phyloP scores from a whole-genome alignment of 2,113 vertebrate genomes.

The Gobio gobio region DNA sequence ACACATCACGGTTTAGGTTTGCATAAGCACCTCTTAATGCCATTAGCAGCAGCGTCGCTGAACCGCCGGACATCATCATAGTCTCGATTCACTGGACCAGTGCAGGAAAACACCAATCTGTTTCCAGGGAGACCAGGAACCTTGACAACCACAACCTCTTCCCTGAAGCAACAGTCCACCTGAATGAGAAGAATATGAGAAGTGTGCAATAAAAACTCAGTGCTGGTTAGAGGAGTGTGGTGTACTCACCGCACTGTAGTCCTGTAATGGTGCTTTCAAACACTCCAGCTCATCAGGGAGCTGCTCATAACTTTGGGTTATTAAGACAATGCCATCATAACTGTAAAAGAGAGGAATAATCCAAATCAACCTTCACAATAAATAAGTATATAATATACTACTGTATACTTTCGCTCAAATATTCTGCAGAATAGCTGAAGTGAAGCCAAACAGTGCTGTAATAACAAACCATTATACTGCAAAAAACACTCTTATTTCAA shows the following conservation, averaged over 20 bases:
- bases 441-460: background rate
- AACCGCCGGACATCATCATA: conserved; percentile 80
- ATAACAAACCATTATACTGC: too few species aligned
- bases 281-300: conserved; percentile 69
- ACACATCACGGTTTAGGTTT: background rate
- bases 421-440: background rate
- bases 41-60: conserved; percentile 74
- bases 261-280: conserved; percentile 72
- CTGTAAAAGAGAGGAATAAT: conserved; percentile 52
- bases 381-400: too few species aligned
- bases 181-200: conserved; percentile 39
- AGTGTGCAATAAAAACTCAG: background rate
- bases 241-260: conserved; percentile 74
- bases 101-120: conserved; percentile 77
- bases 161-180: conserved; percentile 73
- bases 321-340: conserved; percentile 79
- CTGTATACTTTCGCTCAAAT: background rate
- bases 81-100: conserved; percentile 79
- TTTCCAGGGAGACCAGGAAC: conserved; percentile 76
- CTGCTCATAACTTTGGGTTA: conserved; percentile 68
- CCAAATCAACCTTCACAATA: background rate
- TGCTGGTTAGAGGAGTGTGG: background rate
- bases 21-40: conserved; percentile 68
- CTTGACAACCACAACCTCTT: conserved; percentile 76
- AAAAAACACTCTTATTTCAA: background rate